Conservation (phyloP, 2,113 vertebrate genomes). For the Neotoma lepida region DNA sequence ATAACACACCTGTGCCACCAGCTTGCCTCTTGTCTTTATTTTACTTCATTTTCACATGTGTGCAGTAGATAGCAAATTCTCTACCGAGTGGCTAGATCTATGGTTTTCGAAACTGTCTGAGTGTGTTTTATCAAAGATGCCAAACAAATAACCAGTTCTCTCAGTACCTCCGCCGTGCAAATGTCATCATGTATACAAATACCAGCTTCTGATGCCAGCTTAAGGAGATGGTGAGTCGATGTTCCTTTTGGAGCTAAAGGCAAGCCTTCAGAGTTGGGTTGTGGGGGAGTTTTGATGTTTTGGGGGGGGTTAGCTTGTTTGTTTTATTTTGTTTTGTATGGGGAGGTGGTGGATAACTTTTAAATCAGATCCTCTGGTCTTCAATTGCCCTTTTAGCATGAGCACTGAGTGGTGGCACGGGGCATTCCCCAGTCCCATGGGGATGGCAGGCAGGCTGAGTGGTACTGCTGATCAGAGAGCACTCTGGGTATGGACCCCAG, state of each 20-base stretch:
- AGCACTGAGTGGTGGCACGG: not conserved
- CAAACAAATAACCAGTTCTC: not conserved
- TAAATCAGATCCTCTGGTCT: not conserved
- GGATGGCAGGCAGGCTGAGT: not conserved
- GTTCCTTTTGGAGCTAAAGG: constrained; percentile 16
- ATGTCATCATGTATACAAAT: constrained; percentile 48
- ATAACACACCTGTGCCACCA: not conserved
- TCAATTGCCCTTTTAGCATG: not conserved
- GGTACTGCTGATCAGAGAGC: not conserved
- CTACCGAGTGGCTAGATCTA: not conserved
- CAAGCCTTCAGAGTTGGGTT: not conserved
- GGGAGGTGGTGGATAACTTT: not conserved
- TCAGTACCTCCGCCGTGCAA: constrained; percentile 17
- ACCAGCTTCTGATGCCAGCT: constrained; percentile 13
- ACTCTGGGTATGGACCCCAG: not conserved
- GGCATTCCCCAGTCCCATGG: not conserved
- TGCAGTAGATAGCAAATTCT: not conserved
- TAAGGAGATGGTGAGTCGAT: not conserved
- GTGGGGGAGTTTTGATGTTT: not conserved
- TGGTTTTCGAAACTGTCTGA: not conserved
- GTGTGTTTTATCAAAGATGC: not conserved
- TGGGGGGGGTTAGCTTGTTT: not conserved
- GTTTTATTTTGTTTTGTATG: not conserved
- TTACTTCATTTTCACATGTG: not conserved
- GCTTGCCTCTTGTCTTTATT: not conserved